Evolutionary conservation across 2,888 invertebrate genomes (phyloP).

Genomic region (Ornithoptera alexandrae): DNA sequence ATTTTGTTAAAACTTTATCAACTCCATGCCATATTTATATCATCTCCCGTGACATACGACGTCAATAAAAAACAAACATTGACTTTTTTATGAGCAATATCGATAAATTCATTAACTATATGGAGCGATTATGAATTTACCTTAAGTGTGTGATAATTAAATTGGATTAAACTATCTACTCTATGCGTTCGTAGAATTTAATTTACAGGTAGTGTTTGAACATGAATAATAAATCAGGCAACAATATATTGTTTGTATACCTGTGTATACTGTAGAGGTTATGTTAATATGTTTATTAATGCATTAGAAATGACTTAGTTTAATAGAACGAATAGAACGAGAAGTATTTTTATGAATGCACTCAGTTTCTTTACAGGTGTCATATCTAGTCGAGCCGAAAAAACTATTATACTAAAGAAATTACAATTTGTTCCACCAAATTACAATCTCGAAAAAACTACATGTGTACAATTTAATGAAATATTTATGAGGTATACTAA

Average conservation of each 20-base stretch:
- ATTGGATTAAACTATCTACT: constrained; percentile 14
- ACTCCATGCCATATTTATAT: not conserved
- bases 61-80: not conserved
- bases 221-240: constrained; percentile 17
- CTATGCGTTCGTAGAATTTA: constrained; percentile 14
- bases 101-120: not conserved
- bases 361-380: too few species aligned
- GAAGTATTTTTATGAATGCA: too few species aligned
- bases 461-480: too few species aligned
- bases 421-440: too few species aligned
- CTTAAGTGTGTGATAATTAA: constrained; percentile 15
- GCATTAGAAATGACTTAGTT: too few species aligned
- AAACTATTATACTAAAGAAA: too few species aligned
- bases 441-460: too few species aligned
- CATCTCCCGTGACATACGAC: not conserved
- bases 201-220: constrained; percentile 19
- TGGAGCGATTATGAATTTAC: not conserved
- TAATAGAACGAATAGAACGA: too few species aligned
- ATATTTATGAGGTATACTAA: not conserved
- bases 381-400: too few species aligned
- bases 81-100: not conserved
- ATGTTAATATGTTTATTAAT: not conserved
- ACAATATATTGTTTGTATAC: not conserved
- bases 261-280: not conserved
- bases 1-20: not conserved